Evolutionary conservation across 2,113 vertebrate genomes (phyloP).

Genomic region (Pseudonaja textilis): DNA sequence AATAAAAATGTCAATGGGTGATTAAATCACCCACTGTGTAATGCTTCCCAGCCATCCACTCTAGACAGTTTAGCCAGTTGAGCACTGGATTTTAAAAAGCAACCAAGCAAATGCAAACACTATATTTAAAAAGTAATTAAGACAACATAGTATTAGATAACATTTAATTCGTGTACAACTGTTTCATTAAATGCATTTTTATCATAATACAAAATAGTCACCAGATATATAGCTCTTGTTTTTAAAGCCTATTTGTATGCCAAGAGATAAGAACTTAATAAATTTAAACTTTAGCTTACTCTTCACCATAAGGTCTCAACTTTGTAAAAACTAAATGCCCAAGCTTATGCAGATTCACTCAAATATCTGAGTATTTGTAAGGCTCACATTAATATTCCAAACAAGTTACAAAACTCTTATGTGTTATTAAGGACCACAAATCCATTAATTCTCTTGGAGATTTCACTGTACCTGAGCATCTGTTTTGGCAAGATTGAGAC

Average conservation of each 20-base stretch:
- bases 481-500: conserved; percentile 37
- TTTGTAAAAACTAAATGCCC: conserved; percentile 43
- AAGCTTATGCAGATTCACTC: conserved; percentile 37
- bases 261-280: conserved; percentile 50
- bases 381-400: neutral
- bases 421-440: neutral
- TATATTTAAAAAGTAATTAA: conserved; percentile 70
- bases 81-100: conserved; percentile 72
- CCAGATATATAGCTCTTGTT: conserved; percentile 75
- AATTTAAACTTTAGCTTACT: conserved; percentile 44
- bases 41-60: conserved; percentile 47
- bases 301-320: conserved; percentile 24
- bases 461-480: conserved; percentile 23
- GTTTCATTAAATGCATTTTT: conserved; percentile 68
- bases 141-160: conserved; percentile 71
- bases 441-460: neutral
- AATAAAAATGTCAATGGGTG: conserved; percentile 26
- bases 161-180: conserved; percentile 74
- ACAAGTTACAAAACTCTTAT: neutral
- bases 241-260: conserved; percentile 64
- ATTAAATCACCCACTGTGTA: conserved; percentile 48
- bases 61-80: conserved; percentile 76
- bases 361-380: conserved; percentile 32
- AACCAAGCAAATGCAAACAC: conserved; percentile 53
- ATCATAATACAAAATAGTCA: conserved; percentile 65